These are phyloP conservation scores for Hirtodrosophila alboralis DNA, from an alignment of 2,888 invertebrate species.

Conservation along the genomic window DNA sequence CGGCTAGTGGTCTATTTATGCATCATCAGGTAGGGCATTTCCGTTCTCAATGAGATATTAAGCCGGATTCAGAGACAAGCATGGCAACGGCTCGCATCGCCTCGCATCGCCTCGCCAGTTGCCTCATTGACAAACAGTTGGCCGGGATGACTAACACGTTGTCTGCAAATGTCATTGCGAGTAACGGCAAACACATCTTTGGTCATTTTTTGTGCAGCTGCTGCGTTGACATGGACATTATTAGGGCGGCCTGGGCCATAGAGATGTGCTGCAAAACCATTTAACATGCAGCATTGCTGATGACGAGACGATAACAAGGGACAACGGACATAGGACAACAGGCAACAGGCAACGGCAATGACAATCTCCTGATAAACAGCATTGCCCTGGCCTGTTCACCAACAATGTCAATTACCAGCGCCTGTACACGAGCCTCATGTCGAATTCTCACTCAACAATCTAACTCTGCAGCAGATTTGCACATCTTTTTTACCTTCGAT, in stretches of 20 bases:
- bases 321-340: slow-evolving; percentile 2
- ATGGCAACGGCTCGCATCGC: slow-evolving; percentile 4
- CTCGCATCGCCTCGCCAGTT: too few relatives aligned
- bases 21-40: slow-evolving; percentile 10
- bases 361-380: slow-evolving; percentile 48
- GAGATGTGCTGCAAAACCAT: slow-evolving; percentile 17
- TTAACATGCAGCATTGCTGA: slow-evolving; percentile 48
- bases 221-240: slow-evolving; percentile 49
- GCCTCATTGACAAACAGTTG: slow-evolving; percentile 30
- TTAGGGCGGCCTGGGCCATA: slow-evolving; percentile 30
- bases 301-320: slow-evolving; percentile 23
- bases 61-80: neutral
- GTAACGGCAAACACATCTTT: slow-evolving; percentile 18
- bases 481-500: slow-evolving; percentile 47
- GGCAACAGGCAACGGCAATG: slow-evolving; percentile 14
- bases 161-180: slow-evolving; percentile 57
- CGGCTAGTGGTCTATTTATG: slow-evolving; percentile 18
- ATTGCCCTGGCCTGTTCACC: slow-evolving; percentile 21
- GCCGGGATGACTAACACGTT: slow-evolving; percentile 29
- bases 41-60: slow-evolving; percentile 17
- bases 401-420: slow-evolving; percentile 66
- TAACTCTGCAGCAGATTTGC: slow-evolving; percentile 52
- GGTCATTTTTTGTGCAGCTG: slow-evolving; percentile 19
- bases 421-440: slow-evolving; percentile 51
- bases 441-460: slow-evolving; percentile 65